These are phyloP conservation scores for Ctenopoma kingsleyae DNA, from an alignment of 2,797 vertebrate species.

Conservation along the genomic window DNA sequence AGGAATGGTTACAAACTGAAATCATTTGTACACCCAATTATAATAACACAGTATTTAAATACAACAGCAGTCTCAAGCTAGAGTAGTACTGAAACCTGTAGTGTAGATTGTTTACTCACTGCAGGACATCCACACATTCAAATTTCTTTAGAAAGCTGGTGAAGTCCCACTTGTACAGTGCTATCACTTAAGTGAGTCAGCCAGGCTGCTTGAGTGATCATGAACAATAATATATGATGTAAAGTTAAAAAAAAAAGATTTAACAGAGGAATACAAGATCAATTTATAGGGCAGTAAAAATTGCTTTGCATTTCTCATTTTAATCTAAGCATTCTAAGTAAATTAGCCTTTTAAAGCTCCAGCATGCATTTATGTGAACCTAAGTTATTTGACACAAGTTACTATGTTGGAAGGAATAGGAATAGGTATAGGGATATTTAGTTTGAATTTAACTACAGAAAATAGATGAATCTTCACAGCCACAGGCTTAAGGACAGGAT, in stretches of 20 bases:
- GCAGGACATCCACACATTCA: not conserved
- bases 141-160: not conserved
- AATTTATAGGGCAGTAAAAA: constrained; percentile 12
- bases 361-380: constrained; percentile 12
- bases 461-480: not conserved
- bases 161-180: not conserved
- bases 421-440: constrained; percentile 1
- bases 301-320: constrained; percentile 19
- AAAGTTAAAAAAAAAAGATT: not conserved
- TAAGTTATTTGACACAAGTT: constrained; percentile 17
- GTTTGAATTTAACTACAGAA: constrained; percentile 2
- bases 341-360: constrained; percentile 13
- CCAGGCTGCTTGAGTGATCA: not conserved
- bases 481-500: not conserved
- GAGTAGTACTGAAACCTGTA: not conserved
- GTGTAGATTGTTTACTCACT: not conserved
- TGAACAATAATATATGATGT: not conserved
- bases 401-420: not conserved
- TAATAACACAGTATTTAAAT: not conserved
- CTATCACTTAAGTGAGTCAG: not conserved
- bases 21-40: not conserved
- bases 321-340: constrained; percentile 12
- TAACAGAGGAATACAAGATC: not conserved
- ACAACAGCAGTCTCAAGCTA: not conserved
- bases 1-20: not conserved